phyloP scores from a whole-genome alignment of 2,797 vertebrate species.

The Eidolon dupreanum region DNA sequence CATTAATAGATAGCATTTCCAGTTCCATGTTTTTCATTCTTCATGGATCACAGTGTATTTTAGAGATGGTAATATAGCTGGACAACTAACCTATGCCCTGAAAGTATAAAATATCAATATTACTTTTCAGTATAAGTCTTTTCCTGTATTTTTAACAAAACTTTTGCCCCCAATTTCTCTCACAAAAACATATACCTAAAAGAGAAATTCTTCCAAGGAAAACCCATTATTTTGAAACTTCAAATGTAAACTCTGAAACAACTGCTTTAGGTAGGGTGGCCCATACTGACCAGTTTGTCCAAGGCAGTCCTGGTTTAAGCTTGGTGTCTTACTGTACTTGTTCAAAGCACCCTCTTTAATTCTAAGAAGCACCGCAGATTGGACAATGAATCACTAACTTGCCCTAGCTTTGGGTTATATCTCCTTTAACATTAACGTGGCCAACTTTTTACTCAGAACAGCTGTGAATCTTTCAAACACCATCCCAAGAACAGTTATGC shows the following conservation, averaged over 20 bases:
- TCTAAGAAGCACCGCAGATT: not conserved
- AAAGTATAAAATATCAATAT: not conserved
- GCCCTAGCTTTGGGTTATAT: not conserved
- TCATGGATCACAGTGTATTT: not conserved
- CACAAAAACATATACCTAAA: constrained; percentile 17
- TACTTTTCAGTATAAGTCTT: not conserved
- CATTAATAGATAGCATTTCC: not conserved
- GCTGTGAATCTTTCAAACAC: not conserved
- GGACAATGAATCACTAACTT: not conserved
- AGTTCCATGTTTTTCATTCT: not conserved
- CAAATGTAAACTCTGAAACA: not conserved
- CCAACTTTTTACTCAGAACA: not conserved
- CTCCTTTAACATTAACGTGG: not conserved
- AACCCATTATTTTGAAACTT: not conserved
- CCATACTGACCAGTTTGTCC: not conserved
- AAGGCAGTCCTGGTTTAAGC: not conserved
- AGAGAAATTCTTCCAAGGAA: constrained; percentile 26
- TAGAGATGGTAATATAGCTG: not conserved
- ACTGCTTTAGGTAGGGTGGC: not conserved
- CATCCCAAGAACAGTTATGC: not conserved
- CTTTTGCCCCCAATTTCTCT: not conserved
- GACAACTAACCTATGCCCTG: not conserved
- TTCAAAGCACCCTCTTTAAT: not conserved
- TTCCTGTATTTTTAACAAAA: not conserved
- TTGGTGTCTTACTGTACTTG: not conserved